phyloP scores from a whole-genome alignment of 2,113 vertebrate species.

The Perca fluviatilis region DNA sequence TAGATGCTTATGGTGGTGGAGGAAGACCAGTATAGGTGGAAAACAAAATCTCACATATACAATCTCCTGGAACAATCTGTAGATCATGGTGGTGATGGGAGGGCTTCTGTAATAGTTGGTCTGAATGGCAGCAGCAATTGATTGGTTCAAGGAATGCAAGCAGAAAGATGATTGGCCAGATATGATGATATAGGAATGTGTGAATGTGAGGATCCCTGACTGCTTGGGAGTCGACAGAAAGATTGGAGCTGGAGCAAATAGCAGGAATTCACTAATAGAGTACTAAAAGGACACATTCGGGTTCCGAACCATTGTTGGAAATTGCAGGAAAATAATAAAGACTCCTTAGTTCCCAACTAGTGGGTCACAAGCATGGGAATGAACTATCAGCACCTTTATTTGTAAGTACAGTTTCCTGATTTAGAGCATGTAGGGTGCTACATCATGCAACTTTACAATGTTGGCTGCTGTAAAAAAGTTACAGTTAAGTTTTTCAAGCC shows the following conservation, averaged over 20 bases:
- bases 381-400: background rate
- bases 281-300: background rate
- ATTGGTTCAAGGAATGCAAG: background rate
- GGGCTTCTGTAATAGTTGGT: background rate
- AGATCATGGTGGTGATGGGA: background rate
- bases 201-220: background rate
- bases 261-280: background rate
- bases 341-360: background rate
- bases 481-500: background rate
- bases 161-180: slow-evolving; percentile 1
- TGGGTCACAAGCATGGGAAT: background rate
- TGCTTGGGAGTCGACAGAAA: background rate
- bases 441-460: background rate
- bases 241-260: background rate
- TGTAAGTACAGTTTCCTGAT: background rate
- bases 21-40: background rate
- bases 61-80: slow-evolving; percentile 20
- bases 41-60: background rate
- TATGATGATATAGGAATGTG: background rate
- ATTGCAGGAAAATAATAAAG: background rate
- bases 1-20: background rate
- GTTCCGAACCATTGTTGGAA: background rate
- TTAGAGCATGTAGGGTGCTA: background rate
- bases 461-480: too few relatives aligned
- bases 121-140: background rate